A percentile compares a stretch with the other conserved stretches of the same genome.
Evolutionary conservation across 2,888 invertebrate species (phyloP).

Genomic region (Callyntrura guangdongensis): DNA sequence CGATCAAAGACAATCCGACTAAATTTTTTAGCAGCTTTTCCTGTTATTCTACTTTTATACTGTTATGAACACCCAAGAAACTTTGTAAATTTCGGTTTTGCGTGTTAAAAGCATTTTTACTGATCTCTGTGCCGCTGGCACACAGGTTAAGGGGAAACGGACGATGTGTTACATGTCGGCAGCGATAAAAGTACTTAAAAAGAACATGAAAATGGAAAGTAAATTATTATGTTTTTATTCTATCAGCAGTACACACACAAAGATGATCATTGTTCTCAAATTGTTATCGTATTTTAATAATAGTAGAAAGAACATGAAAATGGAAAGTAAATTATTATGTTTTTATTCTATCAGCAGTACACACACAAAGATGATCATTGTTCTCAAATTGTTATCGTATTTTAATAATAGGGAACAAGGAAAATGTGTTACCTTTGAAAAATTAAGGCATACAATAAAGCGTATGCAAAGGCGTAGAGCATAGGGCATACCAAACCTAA

Average conservation of each 20-base stretch:
- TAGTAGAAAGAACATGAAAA: not conserved
- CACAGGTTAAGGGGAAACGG: conserved; percentile 4
- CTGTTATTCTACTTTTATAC: not conserved
- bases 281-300: no score
- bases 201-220: not conserved
- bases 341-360: not conserved
- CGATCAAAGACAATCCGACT: conserved; percentile 35
- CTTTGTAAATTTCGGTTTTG: conserved; percentile 52
- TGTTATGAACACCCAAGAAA: not conserved
- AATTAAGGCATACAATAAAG: no score
- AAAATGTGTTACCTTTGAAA: no score
- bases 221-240: not conserved
- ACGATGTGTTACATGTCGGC: conserved; percentile 11
- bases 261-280: no score
- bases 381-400: no score
- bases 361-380: no score
- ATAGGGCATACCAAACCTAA: no score
- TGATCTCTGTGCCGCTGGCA: not conserved
- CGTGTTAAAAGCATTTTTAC: conserved; percentile 31
- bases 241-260: not conserved
- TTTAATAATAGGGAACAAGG: not conserved
- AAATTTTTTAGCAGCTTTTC: conserved; percentile 32
- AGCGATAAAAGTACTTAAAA: not conserved
- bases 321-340: not conserved
- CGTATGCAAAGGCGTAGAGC: no score